Evolutionary conservation across 2,797 vertebrate genomes (phyloP), one percentile per base, ranked within the genome.

Genomic region (Melopsittacus undulatus): DNA sequence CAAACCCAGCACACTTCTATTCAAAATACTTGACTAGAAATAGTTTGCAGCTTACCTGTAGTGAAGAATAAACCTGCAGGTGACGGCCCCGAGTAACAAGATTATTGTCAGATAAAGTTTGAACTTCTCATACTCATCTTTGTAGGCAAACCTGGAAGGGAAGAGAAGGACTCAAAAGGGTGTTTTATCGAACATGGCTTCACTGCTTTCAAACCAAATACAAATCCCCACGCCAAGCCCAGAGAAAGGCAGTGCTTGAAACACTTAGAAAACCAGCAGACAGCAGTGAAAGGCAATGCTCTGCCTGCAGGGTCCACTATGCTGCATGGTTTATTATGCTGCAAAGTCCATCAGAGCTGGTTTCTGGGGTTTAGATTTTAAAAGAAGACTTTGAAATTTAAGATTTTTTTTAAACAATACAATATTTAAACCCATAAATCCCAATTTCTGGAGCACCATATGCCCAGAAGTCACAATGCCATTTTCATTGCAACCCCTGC

Each of bases 81-180:
- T 98, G 24, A 99, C 98, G 5, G 99, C 99, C 77, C 99, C 99
- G 0, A 99, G 98, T 97, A 99, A 98, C 94, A 99, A 98, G 96
- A 99, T 99, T 96, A 99, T 99, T 2, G 99, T 99, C 98, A 99
- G 98, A 95, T 98, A 99, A 93, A 99, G 99, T 96, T 99, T 99
- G 97, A 99, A 99, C 97, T 99, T 99, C 97, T 99, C 99, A 76
- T 99, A 99, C 93, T 99, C 99, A 0, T 99, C 99, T 98, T 99
- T 99, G 98, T 99, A 99, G 48, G 99, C 99, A 70, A 99, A 99
- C 96, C 99, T 99, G 83, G 46, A 94, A 90, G 46, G 51, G 22
- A 91, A 89, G 20, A 89, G 77, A 21, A 2, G 2, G 77, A 68
- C 61, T 70, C 24, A 51, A 61, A 73, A 0, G 3, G 17, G 17